Evolutionary conservation across 1,140 invertebrate species (phyloP).

Genomic region (Drosophila santomea): DNA sequence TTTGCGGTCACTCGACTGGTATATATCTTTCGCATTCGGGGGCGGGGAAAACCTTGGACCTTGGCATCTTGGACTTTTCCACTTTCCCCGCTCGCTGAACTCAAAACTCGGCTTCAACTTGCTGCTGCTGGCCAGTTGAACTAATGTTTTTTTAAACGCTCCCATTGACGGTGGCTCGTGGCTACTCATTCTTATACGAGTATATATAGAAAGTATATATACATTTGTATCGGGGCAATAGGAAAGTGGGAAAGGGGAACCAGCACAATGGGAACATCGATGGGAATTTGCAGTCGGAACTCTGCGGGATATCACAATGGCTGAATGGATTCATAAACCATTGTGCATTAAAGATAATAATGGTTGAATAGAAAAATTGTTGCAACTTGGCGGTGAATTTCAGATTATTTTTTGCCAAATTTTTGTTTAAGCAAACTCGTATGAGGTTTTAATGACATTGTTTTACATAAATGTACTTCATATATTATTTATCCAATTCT

Average conservation of each 20-base stretch:
- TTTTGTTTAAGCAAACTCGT: too few relatives aligned
- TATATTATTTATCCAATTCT: too few relatives aligned
- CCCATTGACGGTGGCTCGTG: constrained; percentile 27
- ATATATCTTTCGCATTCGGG: constrained; percentile 51
- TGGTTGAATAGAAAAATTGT: constrained; percentile 7
- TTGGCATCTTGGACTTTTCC: constrained; percentile 5
- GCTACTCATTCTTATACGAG: background rate
- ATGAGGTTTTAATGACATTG: too few relatives aligned
- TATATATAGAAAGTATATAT: background rate
- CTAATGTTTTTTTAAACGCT: constrained; percentile 80
- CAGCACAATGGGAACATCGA: constrained; percentile 30
- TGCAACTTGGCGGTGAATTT: background rate
- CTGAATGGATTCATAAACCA: constrained; percentile 15
- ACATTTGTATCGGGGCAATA: background rate
- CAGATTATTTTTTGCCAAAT: background rate
- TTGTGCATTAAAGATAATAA: constrained; percentile 17
- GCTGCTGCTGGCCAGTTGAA: constrained; percentile 31
- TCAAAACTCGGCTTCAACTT: constrained; percentile 48
- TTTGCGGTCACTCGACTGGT: constrained; percentile 38
- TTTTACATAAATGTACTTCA: background rate
- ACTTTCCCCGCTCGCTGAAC: constrained; percentile 13
- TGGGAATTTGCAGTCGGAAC: constrained; percentile 41
- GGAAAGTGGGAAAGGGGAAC: background rate
- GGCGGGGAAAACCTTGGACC: constrained; percentile 1
- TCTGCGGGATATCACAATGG: constrained; percentile 39